Percentiles rank a stretch among this genome's conserved stretches.
phyloP scores from a whole-genome alignment of 1,140 invertebrate species.

The Hormaphis cornu region DNA sequence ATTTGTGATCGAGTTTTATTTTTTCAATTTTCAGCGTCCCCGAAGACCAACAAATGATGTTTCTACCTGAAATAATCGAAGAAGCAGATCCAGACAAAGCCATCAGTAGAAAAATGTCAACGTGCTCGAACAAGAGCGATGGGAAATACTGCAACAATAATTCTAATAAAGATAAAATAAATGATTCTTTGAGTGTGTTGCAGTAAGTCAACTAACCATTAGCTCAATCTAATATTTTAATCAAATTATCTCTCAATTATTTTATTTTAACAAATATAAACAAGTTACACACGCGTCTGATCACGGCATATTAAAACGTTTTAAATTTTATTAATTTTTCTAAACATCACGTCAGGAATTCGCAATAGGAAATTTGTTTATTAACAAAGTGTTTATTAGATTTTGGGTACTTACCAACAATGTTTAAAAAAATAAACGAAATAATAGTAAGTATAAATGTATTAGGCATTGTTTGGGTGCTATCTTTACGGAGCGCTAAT shows the following conservation, averaged over 20 bases:
- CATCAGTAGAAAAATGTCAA: slow-evolving; percentile 31
- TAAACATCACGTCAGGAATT: too few species aligned
- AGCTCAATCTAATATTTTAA: not conserved
- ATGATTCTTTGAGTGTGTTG: not conserved
- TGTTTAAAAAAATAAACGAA: too few species aligned
- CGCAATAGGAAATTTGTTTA: too few species aligned
- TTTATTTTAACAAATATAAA: not conserved
- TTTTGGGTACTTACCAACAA: too few species aligned
- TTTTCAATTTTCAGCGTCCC: slow-evolving; percentile 45
- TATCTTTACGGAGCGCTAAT: too few species aligned
- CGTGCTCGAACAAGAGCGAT: not conserved
- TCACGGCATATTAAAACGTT: too few species aligned
- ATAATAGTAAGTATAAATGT: too few species aligned
- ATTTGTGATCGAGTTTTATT: not conserved
- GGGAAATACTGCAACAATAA: not conserved
- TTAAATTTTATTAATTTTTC: too few species aligned
- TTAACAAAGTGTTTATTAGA: too few species aligned
- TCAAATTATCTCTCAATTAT: not conserved
- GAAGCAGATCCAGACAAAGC: slow-evolving; percentile 44
- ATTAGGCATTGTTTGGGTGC: too few species aligned
- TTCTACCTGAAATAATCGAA: slow-evolving; percentile 51
- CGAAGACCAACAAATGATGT: slow-evolving; percentile 52
- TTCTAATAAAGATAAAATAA: not conserved
- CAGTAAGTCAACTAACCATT: slow-evolving; percentile 38
- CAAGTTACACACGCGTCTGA: slow-evolving; percentile 30